Conservation (phyloP, 2,113 vertebrate genomes). For the Noturus placidus region DNA sequence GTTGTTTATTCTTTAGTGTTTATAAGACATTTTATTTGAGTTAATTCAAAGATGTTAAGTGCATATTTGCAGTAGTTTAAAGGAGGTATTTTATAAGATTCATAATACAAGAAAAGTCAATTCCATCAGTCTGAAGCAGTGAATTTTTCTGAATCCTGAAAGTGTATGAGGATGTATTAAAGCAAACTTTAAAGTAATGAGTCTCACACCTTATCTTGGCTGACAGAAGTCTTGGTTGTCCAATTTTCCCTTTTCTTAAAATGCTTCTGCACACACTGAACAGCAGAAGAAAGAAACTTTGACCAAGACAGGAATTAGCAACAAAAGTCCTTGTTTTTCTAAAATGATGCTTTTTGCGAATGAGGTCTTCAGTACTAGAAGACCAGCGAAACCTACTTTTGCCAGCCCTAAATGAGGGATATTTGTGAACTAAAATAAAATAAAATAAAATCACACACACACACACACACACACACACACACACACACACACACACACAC, state of each 20-base stretch:
- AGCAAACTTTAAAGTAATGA: background rate
- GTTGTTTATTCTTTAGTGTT: background rate
- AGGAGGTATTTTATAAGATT: background rate
- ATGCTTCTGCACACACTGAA: conserved; percentile 4
- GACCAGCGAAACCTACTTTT: conserved; percentile 56
- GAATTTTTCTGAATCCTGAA: conserved; percentile 57
- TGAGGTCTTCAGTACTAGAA: conserved; percentile 34
- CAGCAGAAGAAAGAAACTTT: conserved; percentile 29
- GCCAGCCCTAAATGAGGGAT: conserved; percentile 57
- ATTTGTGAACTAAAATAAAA: conserved; percentile 57
- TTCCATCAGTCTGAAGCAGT: background rate
- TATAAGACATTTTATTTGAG: background rate
- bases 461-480: conserved; percentile 39
- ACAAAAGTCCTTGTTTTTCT: conserved; percentile 55
- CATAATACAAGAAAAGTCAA: background rate
- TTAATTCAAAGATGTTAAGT: background rate
- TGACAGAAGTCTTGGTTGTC: conserved; percentile 49
- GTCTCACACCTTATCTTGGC: conserved; percentile 41
- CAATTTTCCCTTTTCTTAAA: conserved; percentile 55
- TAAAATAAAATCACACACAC: conserved; percentile 36
- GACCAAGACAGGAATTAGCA: conserved; percentile 43
- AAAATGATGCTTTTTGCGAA: conserved; percentile 52
- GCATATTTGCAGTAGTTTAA: background rate
- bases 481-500: no score
- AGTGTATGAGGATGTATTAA: conserved; percentile 51